These are phyloP conservation scores for Steromphala cineraria DNA, from an alignment of 2,888 invertebrate species.

Conservation along the genomic window DNA sequence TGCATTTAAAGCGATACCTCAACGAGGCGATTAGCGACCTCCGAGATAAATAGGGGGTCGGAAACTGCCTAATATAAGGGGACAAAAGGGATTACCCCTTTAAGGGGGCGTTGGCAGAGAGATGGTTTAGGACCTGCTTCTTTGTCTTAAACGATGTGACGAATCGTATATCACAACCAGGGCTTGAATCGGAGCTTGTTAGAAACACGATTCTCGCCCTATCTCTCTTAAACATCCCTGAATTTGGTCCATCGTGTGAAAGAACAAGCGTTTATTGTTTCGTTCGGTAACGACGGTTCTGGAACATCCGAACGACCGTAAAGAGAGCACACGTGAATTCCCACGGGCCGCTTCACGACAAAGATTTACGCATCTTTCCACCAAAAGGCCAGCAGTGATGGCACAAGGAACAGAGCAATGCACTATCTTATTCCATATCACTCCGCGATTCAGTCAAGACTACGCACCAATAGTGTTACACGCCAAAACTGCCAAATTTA, in stretches of 20 bases:
- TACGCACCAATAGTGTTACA: slow-evolving; percentile 10
- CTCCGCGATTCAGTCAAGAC: background rate
- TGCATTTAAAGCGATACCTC: background rate
- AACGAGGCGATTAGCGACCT: background rate
- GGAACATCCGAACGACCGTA: background rate
- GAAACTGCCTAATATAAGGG: background rate
- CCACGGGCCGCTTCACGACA: background rate
- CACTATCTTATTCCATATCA: slow-evolving; percentile 7
- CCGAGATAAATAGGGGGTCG: background rate
- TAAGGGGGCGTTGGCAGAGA: background rate
- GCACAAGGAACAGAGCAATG: background rate
- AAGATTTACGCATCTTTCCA: background rate
- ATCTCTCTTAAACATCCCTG: slow-evolving; percentile 6
- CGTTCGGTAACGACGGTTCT: background rate
- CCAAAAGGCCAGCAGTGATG: background rate
- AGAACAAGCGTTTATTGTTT: slow-evolving; percentile 16
- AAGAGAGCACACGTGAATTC: background rate
- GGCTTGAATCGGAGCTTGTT: background rate
- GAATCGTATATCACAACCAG: background rate
- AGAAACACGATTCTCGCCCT: background rate
- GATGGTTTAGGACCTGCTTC: background rate
- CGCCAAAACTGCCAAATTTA: slow-evolving; percentile 16
- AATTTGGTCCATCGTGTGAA: background rate
- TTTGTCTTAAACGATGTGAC: slow-evolving; percentile 4
- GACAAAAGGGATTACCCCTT: background rate